Evolutionary conservation across 2,888 invertebrate species (phyloP).

Genomic region (Deladenus siricidicola): DNA sequence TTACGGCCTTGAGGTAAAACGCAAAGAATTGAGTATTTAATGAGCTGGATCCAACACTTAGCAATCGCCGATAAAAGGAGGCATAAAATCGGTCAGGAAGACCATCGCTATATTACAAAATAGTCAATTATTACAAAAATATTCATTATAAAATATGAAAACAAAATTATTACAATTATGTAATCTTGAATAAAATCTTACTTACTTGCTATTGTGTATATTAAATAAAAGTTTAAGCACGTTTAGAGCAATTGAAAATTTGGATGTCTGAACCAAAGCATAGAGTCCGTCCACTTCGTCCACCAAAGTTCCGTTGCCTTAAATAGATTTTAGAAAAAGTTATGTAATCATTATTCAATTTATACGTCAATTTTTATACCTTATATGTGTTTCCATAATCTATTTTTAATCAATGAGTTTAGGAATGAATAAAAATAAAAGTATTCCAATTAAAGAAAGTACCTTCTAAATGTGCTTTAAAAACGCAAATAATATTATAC

Average conservation of each 20-base stretch:
- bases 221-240: constrained; percentile 64
- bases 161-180: not conserved
- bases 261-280: constrained; percentile 71
- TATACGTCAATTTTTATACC: constrained; percentile 23
- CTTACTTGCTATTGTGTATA: constrained; percentile 56
- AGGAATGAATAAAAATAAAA: too few relatives aligned
- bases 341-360: too few relatives aligned
- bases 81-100: constrained; percentile 63
- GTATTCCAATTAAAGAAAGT: too few relatives aligned
- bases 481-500: constrained; percentile 13
- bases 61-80: constrained; percentile 77
- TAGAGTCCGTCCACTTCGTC: constrained; percentile 71
- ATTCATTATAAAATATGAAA: not conserved
- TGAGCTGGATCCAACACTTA: constrained; percentile 63
- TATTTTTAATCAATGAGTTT: too few relatives aligned
- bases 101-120: constrained; percentile 51
- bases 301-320: constrained; percentile 59
- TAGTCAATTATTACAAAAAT: too few relatives aligned
- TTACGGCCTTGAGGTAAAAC: constrained; percentile 74
- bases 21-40: constrained; percentile 73
- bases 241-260: constrained; percentile 65
- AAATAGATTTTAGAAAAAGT: too few relatives aligned
- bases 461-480: not conserved
- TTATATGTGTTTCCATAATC: too few relatives aligned
- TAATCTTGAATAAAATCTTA: not conserved